Conservation (phyloP, 2,888 invertebrate genomes). For the Torymus tubicola region DNA sequence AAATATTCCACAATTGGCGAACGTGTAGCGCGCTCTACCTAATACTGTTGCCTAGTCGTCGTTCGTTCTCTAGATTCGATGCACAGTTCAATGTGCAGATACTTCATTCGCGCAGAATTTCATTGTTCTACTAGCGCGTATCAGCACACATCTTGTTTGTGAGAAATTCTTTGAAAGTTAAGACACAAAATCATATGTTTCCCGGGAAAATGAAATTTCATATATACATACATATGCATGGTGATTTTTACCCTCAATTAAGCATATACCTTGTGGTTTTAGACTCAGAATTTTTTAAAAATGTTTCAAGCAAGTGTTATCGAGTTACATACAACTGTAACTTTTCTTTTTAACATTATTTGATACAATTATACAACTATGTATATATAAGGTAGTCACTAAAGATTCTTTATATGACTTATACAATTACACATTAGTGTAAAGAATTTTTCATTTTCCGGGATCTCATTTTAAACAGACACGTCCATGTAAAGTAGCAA, state of each 20-base stretch:
- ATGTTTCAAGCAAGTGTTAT: slow-evolving; percentile 2
- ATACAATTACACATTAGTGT: not conserved
- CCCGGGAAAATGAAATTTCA: slow-evolving; percentile 2
- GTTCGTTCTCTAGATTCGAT: slow-evolving; percentile 56
- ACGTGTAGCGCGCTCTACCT: slow-evolving; percentile 69
- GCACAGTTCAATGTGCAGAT: slow-evolving; percentile 43
- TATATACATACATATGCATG: slow-evolving; percentile 14
- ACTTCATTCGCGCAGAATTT: slow-evolving; percentile 42
- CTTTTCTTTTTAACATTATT: not conserved
- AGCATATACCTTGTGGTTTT: too few relatives aligned
- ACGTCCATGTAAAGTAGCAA: not conserved
- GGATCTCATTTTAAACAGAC: not conserved
- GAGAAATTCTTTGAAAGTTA: slow-evolving; percentile 8
- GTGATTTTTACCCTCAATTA: too few relatives aligned
- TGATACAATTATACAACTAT: slow-evolving; percentile 2
- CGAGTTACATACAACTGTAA: slow-evolving; percentile 11
- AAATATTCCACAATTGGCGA: slow-evolving; percentile 64
- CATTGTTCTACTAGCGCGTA: slow-evolving; percentile 17
- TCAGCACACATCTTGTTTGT: slow-evolving; percentile 35
- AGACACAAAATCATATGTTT: not conserved
- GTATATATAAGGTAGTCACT: not conserved
- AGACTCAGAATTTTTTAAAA: too few relatives aligned
- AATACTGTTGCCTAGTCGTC: slow-evolving; percentile 73
- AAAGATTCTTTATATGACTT: not conserved
- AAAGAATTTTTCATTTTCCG: slow-evolving; percentile 14